Percentiles rank a stretch among this genome's conserved stretches.
Evolutionary conservation across 2,797 vertebrate genomes (phyloP).

Genomic region (Eurystomus glaucurus): DNA sequence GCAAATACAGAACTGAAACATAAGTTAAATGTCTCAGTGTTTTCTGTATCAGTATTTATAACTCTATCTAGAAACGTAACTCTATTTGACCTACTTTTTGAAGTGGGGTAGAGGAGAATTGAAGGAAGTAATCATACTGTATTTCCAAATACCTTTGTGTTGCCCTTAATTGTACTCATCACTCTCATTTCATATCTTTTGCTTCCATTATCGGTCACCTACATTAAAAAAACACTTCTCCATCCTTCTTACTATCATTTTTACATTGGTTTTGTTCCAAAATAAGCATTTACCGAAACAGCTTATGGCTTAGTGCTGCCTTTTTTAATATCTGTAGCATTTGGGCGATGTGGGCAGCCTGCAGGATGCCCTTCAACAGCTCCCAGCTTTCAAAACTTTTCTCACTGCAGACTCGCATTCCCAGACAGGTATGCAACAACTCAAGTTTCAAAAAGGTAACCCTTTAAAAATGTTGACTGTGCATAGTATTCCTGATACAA

Average conservation of each 20-base stretch:
- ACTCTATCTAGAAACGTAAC: neutral
- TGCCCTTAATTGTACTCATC: neutral
- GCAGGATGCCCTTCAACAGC: neutral
- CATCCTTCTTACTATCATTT: neutral
- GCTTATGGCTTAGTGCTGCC: neutral
- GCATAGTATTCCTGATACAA: neutral
- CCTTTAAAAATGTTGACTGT: neutral
- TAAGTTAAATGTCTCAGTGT: neutral
- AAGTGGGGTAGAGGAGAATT: neutral
- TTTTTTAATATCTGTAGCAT: neutral
- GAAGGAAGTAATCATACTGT: neutral
- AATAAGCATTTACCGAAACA: neutral
- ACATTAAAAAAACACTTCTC: neutral
- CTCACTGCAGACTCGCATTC: neutral
- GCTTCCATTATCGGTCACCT: neutral
- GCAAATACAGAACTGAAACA: neutral
- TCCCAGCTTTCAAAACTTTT: neutral
- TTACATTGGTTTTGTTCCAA: neutral
- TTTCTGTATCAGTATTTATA: neutral
- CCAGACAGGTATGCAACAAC: neutral
- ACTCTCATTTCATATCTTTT: neutral
- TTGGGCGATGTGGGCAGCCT: neutral
- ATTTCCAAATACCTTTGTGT: neutral
- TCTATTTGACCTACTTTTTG: neutral
- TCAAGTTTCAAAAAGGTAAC: neutral